Evolutionary conservation across 2,113 vertebrate genomes (phyloP).

Genomic region (Eudyptes chrysolophus): DNA sequence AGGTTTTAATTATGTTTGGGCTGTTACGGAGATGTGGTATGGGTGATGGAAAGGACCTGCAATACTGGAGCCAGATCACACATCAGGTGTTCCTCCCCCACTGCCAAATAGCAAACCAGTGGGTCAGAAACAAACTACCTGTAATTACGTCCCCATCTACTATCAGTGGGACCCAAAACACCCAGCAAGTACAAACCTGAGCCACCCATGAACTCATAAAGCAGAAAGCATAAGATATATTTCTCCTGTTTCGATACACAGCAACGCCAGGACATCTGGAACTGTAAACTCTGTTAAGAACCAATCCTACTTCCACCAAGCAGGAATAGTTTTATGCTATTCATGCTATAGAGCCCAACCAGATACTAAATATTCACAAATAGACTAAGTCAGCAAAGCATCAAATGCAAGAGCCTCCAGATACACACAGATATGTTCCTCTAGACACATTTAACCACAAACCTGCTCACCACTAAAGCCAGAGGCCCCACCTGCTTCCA

Average conservation of each 20-base stretch:
- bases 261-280: neutral
- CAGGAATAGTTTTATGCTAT: neutral
- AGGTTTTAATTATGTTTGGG: neutral
- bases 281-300: neutral
- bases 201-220: neutral
- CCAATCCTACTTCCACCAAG: neutral
- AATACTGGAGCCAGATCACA: fast-evolving
- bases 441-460: neutral
- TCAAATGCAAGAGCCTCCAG: neutral
- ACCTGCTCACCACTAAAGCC: neutral
- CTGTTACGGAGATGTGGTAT: neutral
- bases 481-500: neutral
- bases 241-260: neutral
- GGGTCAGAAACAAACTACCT: neutral
- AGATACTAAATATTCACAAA: neutral
- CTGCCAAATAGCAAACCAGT: neutral
- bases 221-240: neutral
- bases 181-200: neutral
- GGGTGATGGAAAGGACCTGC: neutral
- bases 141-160: neutral
- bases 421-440: neutral
- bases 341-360: neutral
- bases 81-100: neutral
- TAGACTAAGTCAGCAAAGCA: neutral
- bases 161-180: neutral